Conservation (phyloP, 2,888 invertebrate genomes). For the Camponotus fellah region DNA sequence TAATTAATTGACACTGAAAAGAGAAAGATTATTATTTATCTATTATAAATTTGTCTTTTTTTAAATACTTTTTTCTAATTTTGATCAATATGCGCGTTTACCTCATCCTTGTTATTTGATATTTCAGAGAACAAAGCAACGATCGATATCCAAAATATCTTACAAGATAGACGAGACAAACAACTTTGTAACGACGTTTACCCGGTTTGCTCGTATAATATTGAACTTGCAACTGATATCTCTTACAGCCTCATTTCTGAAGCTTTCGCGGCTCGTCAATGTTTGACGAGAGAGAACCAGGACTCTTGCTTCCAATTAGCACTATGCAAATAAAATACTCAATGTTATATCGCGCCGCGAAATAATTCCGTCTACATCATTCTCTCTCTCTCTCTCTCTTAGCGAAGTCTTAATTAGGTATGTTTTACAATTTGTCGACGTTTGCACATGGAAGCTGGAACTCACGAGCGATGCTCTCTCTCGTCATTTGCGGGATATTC, state of each 20-base stretch:
- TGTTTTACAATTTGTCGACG: conserved; percentile 18
- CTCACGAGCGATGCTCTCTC: not conserved
- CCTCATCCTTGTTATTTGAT: not conserved
- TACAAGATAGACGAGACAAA: conserved; percentile 1
- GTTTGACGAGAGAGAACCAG: conserved; percentile 12
- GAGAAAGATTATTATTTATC: conserved; percentile 1
- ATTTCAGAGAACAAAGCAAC: not conserved
- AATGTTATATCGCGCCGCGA: conserved; percentile 5
- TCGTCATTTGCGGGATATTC: conserved; percentile 2
- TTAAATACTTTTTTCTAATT: not conserved
- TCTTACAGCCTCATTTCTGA: conserved; percentile 34
- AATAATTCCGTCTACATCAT: not conserved
- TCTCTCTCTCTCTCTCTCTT: conserved; percentile 34
- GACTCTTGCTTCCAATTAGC: conserved; percentile 21
- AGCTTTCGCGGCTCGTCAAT: conserved; percentile 18
- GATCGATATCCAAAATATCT: not conserved
- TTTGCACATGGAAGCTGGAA: conserved; percentile 5
- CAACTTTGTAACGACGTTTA: conserved; percentile 32
- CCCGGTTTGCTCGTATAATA: conserved; percentile 18
- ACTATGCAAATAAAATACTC: conserved; percentile 38
- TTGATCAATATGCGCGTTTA: not conserved
- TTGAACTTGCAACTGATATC: conserved; percentile 45
- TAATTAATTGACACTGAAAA: no score
- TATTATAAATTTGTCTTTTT: not conserved
- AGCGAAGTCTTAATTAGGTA: conserved; percentile 41